phyloP scores from a whole-genome alignment of 1,140 invertebrate species.

The Campoletis sonorensis region DNA sequence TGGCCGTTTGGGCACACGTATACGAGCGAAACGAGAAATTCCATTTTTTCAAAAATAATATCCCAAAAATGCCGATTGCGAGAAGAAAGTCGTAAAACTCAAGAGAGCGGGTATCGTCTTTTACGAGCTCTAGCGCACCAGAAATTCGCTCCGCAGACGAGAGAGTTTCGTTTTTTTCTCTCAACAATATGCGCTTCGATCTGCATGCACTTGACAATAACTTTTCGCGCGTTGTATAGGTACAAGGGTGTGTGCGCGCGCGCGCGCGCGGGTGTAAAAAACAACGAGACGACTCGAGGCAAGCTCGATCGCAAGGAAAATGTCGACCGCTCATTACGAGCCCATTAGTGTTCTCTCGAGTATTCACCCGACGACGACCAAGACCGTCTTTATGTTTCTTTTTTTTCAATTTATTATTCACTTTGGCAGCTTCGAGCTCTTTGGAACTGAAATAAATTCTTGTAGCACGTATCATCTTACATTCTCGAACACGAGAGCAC shows the following conservation, averaged over 20 bases:
- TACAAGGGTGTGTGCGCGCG: too few relatives aligned
- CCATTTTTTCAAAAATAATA: slow-evolving; percentile 70
- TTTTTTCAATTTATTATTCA: slow-evolving; percentile 5
- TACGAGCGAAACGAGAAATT: slow-evolving; percentile 61
- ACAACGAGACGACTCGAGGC: too few relatives aligned
- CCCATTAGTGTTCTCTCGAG: slow-evolving; percentile 60
- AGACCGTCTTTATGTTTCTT: slow-evolving; percentile 44
- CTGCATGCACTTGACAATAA: too few relatives aligned
- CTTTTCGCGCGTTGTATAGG: too few relatives aligned
- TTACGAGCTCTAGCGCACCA: slow-evolving; percentile 60
- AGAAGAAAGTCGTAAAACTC: slow-evolving; percentile 65
- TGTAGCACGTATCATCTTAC: slow-evolving; percentile 28
- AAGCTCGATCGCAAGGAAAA: slow-evolving; percentile 28
- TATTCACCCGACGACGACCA: slow-evolving; percentile 51
- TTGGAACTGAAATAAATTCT: neutral
- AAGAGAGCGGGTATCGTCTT: slow-evolving; percentile 62
- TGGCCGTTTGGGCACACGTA: too few relatives aligned
- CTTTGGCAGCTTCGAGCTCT: neutral
- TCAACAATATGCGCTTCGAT: slow-evolving; percentile 37
- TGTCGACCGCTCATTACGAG: slow-evolving; percentile 56
- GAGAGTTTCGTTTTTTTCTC: slow-evolving; percentile 38
- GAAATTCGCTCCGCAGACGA: slow-evolving; percentile 39
- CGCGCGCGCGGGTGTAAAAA: slow-evolving; percentile 22
- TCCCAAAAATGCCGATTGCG: slow-evolving; percentile 62
- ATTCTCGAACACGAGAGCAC: slow-evolving; percentile 8